Evolutionary conservation across 2,797 vertebrate species (phyloP).

Genomic region (Arrhamphus sclerolepis): DNA sequence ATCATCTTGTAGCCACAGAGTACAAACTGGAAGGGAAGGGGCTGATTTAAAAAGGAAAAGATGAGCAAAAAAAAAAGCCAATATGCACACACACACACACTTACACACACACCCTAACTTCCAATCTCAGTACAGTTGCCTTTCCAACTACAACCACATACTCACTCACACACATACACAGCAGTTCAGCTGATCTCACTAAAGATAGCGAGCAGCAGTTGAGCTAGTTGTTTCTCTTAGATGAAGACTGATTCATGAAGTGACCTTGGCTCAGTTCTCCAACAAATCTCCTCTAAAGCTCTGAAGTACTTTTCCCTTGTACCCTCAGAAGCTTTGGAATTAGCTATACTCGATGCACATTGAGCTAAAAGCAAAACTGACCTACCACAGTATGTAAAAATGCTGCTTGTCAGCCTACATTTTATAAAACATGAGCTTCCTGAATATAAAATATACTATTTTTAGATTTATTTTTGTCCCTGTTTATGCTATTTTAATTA

Average conservation of each 20-base stretch:
- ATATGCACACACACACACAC: constrained; percentile 5
- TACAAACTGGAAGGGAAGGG: constrained; percentile 8
- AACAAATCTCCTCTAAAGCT: constrained; percentile 41
- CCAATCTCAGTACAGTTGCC: constrained; percentile 13
- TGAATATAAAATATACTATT: not conserved
- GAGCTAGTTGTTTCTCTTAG: constrained; percentile 59
- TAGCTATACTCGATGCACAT: constrained; percentile 5
- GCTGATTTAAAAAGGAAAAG: constrained; percentile 14
- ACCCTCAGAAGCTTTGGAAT: constrained; percentile 17
- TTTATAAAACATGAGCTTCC: too few relatives aligned
- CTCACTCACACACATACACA: constrained; percentile 13
- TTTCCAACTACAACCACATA: constrained; percentile 9
- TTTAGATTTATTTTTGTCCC: not conserved
- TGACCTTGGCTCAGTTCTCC: constrained; percentile 62
- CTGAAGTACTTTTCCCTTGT: constrained; percentile 15
- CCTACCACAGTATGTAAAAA: too few relatives aligned
- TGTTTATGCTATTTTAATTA: constrained; percentile 15
- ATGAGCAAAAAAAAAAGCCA: constrained; percentile 14
- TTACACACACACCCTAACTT: constrained; percentile 1
- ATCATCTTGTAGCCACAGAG: constrained; percentile 10
- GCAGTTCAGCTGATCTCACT: constrained; percentile 49
- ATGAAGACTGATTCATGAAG: constrained; percentile 61
- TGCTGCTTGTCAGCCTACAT: too few relatives aligned
- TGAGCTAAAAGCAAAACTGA: constrained; percentile 3
- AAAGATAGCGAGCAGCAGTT: constrained; percentile 53